A percentile compares a stretch with the other conserved stretches of the same genome.
Conservation (phyloP, 2,797 vertebrate species). For the Macropus fuliginosus region DNA sequence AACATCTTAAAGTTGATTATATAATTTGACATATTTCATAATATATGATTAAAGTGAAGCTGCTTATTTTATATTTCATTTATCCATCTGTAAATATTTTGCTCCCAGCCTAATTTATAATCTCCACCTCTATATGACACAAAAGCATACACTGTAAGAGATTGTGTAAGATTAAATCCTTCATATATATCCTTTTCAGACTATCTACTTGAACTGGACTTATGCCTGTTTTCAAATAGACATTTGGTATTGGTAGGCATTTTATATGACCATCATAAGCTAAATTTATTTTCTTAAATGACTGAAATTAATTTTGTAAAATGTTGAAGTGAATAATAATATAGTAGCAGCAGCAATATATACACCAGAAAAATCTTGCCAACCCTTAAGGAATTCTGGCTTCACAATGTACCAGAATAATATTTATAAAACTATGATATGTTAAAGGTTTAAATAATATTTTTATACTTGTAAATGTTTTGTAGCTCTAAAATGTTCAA, state of each 20-base stretch:
- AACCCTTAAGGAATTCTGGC: not conserved
- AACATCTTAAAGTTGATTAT: not conserved
- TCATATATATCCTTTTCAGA: not conserved
- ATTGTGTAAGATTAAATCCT: not conserved
- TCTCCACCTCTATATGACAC: not conserved
- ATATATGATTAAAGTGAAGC: not conserved
- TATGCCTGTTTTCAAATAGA: not conserved
- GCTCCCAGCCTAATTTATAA: not conserved
- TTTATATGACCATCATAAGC: not conserved
- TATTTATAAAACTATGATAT: not conserved
- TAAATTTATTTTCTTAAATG: not conserved
- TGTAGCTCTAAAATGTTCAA: not conserved
- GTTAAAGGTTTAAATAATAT: not conserved
- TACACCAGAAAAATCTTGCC: not conserved
- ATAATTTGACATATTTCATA: not conserved
- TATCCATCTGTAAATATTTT: not conserved
- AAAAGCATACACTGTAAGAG: not conserved
- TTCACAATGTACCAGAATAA: not conserved
- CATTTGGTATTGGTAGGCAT: not conserved
- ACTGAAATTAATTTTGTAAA: not conserved
- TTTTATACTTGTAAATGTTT: not conserved
- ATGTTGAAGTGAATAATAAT: not conserved
- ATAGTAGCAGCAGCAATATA: not conserved
- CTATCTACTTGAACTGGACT: not conserved
- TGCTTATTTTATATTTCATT: not conserved